Percentiles rank a stretch among this genome's conserved stretches.
Conservation (phyloP, 2,797 vertebrate species). For the Melanotaenia trifasciata region DNA sequence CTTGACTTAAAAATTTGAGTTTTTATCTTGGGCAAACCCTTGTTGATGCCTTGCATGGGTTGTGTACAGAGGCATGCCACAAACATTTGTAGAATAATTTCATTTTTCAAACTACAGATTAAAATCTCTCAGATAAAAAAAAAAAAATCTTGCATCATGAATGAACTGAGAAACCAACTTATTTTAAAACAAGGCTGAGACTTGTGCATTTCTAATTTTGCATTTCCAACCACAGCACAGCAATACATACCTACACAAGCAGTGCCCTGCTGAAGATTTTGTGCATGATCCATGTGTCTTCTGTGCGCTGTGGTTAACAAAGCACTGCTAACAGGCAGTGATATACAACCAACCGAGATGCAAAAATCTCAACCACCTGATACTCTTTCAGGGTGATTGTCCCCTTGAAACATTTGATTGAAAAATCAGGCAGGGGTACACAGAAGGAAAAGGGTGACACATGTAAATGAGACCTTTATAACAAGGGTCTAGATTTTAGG, state of each 20-base stretch:
- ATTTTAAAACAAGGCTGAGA: no score
- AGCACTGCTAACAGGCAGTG: not conserved
- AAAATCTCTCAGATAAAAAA: no score
- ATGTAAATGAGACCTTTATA: no score
- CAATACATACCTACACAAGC: not conserved
- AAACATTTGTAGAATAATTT: no score
- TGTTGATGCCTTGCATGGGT: not conserved
- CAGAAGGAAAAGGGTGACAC: no score
- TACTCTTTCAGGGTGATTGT: not conserved
- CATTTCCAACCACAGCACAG: not conserved
- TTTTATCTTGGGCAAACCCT: not conserved
- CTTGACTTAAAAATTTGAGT: not conserved
- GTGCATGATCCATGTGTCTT: not conserved
- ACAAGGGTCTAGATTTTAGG: no score
- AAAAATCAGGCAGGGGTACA: no score
- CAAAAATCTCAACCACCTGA: not conserved
- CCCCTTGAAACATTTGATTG: no score
- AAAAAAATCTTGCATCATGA: no score
- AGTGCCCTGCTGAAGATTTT: not conserved
- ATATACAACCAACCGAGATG: not conserved
- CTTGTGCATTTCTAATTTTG: no score
- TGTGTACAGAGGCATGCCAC: not conserved
- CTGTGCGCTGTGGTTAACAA: not conserved
- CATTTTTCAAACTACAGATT: no score
- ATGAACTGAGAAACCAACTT: no score